Conservation (phyloP, 2,888 invertebrate species). For the Ceraclea dissimilis region DNA sequence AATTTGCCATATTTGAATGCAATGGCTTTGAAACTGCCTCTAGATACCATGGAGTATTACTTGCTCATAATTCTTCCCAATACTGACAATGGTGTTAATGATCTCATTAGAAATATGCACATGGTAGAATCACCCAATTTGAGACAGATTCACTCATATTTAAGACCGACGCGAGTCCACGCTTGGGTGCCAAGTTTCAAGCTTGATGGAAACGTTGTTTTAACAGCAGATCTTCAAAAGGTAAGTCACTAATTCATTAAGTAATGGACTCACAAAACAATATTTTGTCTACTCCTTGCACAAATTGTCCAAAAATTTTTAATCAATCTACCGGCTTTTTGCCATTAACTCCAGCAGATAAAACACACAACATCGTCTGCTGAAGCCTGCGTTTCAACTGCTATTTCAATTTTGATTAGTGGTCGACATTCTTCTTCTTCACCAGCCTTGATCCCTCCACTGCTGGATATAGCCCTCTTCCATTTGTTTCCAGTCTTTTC, state of each 20-base stretch:
- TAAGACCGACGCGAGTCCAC: constrained; percentile 63
- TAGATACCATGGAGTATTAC: constrained; percentile 74
- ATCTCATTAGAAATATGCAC: constrained; percentile 57
- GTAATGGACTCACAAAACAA: no score
- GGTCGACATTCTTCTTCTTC: no score
- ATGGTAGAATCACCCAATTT: constrained; percentile 51
- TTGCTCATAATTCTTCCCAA: constrained; percentile 66
- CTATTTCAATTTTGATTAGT: no score
- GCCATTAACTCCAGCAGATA: no score
- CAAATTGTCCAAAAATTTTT: background rate
- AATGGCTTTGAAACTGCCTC: constrained; percentile 65
- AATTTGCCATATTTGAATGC: constrained; percentile 66
- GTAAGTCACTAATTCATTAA: constrained; percentile 49
- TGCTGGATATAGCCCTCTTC: no score
- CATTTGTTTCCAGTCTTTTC: no score
- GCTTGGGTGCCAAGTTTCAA: constrained; percentile 76
- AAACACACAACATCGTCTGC: no score
- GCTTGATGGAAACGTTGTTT: constrained; percentile 67
- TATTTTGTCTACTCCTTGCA: no score
- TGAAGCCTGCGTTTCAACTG: no score
- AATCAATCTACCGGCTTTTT: no score
- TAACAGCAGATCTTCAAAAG: constrained; percentile 76
- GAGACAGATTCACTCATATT: constrained; percentile 57
- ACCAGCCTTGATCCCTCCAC: no score
- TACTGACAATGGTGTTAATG: constrained; percentile 51